Evolutionary conservation across 2,797 vertebrate genomes (phyloP).

Genomic region (Eulemur albifrons): DNA sequence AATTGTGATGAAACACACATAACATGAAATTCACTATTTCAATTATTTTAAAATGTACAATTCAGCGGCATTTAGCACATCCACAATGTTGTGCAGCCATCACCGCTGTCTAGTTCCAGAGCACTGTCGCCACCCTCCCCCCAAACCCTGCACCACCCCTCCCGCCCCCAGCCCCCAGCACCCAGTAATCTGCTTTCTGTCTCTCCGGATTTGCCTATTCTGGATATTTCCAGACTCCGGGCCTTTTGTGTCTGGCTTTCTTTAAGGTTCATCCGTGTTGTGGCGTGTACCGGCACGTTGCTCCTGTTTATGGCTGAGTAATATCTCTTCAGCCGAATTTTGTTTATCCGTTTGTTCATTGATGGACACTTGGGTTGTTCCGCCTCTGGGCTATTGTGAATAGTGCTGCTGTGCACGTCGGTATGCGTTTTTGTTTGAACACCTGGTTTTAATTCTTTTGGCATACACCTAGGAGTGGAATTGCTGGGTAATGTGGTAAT

Average conservation of each 20-base stretch:
- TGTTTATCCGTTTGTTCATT: neutral
- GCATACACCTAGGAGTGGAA: neutral
- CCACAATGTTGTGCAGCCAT: neutral
- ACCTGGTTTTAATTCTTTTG: neutral
- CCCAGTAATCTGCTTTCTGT: neutral
- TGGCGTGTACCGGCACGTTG: neutral
- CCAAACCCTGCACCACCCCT: neutral
- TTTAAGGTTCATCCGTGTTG: neutral
- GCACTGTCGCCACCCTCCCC: neutral
- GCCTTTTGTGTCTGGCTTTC: neutral
- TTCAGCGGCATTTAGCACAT: no score
- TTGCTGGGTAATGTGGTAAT: neutral
- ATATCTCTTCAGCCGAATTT: fast-evolving
- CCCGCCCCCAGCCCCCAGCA: neutral
- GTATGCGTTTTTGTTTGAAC: neutral
- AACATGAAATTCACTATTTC: neutral
- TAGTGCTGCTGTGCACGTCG: fast-evolving
- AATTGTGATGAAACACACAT: neutral
- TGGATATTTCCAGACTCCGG: neutral
- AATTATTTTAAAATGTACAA: neutral
- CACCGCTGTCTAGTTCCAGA: neutral
- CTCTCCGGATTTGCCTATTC: neutral
- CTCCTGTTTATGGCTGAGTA: neutral
- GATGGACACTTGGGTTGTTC: neutral
- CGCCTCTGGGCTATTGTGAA: neutral